These are phyloP conservation scores for Hemicrepidius hirtus DNA, from an alignment of 2,888 invertebrate genomes.

Conservation along the genomic window DNA sequence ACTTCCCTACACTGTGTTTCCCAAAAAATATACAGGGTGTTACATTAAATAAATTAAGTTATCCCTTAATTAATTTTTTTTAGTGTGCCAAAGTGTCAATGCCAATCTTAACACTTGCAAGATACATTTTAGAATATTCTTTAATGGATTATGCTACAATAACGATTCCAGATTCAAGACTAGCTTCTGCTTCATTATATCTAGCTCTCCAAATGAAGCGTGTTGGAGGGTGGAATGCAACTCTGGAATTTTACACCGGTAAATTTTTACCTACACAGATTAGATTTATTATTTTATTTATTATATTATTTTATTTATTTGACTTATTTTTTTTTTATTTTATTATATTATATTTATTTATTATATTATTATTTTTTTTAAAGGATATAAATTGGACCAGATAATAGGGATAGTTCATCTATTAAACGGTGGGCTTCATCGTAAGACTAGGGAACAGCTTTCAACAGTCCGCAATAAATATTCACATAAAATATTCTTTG, in stretches of 20 bases:
- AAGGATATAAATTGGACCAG: conserved; percentile 85
- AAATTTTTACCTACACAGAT: too few species aligned
- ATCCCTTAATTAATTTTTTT: conserved; percentile 52
- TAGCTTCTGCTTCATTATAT: conserved; percentile 92
- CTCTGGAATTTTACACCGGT: conserved; percentile 87
- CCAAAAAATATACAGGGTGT: too few species aligned
- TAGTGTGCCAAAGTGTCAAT: conserved; percentile 90
- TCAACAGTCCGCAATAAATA: conserved; percentile 95
- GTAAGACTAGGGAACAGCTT: conserved; percentile 85
- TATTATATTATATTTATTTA: too few species aligned
- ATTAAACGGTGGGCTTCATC: conserved; percentile 85
- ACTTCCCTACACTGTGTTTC: too few species aligned
- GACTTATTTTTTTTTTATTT: too few species aligned
- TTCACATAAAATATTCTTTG: conserved; percentile 94
- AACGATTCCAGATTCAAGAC: conserved; percentile 86
- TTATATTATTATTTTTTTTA: too few species aligned
- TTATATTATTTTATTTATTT: too few species aligned
- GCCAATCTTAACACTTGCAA: conserved; percentile 93
- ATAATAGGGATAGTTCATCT: conserved; percentile 82
- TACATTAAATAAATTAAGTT: too few species aligned
- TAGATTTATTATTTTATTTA: too few species aligned
- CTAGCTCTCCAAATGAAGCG: conserved; percentile 92
- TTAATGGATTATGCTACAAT: conserved; percentile 93
- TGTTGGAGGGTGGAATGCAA: conserved; percentile 82
- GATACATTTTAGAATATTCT: conserved; percentile 95